These are phyloP conservation scores for Etheostoma cragini DNA, from an alignment of 2,113 vertebrate genomes.

Conservation along the genomic window DNA sequence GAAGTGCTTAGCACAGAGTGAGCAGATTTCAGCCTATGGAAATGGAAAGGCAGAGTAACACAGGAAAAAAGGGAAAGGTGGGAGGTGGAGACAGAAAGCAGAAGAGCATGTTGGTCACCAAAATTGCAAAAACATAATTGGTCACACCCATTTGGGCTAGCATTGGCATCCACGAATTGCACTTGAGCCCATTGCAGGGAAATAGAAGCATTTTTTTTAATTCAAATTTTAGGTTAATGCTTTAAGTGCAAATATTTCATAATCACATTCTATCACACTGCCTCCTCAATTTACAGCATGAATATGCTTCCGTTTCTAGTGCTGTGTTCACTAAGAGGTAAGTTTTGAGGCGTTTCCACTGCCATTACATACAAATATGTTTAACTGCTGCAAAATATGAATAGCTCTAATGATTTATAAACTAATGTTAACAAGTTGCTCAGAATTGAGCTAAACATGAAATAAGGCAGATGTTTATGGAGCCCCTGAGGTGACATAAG, in stretches of 20 bases:
- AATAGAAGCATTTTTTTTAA: constrained; percentile 41
- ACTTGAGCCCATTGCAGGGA: constrained; percentile 38
- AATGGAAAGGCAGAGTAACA: constrained; percentile 45
- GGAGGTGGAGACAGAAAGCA: constrained; percentile 67
- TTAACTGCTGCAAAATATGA: background rate
- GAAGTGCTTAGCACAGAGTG: constrained; percentile 70
- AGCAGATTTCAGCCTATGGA: constrained; percentile 73
- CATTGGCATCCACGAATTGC: constrained; percentile 68
- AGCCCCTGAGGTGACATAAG: no score
- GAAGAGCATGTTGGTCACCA: constrained; percentile 76
- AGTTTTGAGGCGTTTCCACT: background rate
- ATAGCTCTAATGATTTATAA: background rate
- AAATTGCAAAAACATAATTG: constrained; percentile 79
- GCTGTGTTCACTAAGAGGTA: background rate
- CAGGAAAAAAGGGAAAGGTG: constrained; percentile 27
- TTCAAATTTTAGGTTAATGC: constrained; percentile 25
- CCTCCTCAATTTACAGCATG: background rate
- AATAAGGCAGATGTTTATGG: no score
- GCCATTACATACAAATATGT: background rate
- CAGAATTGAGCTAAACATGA: background rate
- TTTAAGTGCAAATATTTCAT: constrained; percentile 19
- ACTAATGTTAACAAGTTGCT: background rate
- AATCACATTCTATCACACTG: background rate
- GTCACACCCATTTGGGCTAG: constrained; percentile 68
- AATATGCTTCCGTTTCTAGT: background rate